Base-by-base conservation (phyloP, 2,113 vertebrate species). In the Microtus ochrogaster region DNA sequence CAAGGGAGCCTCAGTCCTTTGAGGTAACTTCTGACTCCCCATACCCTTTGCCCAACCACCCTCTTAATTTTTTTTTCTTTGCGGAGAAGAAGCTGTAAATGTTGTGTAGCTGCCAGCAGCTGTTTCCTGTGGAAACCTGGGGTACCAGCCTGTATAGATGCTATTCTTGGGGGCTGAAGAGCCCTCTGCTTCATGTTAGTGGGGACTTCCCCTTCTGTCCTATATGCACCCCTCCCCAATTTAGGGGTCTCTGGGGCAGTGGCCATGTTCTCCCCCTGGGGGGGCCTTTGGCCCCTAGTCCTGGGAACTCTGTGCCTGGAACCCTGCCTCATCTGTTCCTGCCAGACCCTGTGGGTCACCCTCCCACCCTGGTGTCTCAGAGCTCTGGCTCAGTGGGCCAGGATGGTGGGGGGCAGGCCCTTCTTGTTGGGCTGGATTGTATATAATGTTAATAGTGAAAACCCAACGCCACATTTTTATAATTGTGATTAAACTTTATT, bases 401-500 rank as follows among this genome's bases (percentile, higher is more conserved):
- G 95, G 95, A 70, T 63, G 93, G 92, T 49, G 89, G 79, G 95
- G 81, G 91, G 87, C 90, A n/a, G 93, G 92, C 94, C 92, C 93
- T 92, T 96, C 89, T 77, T 96, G 88, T 96, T 94, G 98, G 97
- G 96, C 98, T 98, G 97, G 98, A 97, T 81, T 98, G 98, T 98
- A 98, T 65, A 98, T 98, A 84, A 98, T 98, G 98, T 98, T 98
- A 98, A 98, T 98, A 98, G 95, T 14, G 96, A 97, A 97, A 94
- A 98, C 98, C 97, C 92, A 95, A 98, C 82, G 93, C 98, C 98
- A 98, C 98, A 98, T 98, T 98, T 98, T 98, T 98, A 98, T 98
- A 98, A 98, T 98, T 98, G 98, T 98, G 98, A 98, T 98, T 98
- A 98, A 98, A 98, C 98, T 98, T 98, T 98, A 98, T 98, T 98